Evolutionary conservation across 2,888 invertebrate species (phyloP).

Genomic region (Abscondita cerata): DNA sequence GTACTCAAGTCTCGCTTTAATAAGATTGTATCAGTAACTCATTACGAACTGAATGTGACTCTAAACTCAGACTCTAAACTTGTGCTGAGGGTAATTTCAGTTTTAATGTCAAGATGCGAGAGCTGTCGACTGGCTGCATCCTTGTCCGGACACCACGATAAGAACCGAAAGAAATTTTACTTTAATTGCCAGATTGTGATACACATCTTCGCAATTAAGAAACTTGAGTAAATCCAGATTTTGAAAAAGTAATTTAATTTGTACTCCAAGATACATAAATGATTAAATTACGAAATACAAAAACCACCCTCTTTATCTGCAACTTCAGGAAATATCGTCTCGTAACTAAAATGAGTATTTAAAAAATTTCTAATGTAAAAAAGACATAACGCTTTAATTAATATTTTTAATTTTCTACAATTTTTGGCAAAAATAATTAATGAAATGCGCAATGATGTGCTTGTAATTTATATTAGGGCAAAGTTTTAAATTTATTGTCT

Average conservation of each 20-base stretch:
- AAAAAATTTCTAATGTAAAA: too few relatives aligned
- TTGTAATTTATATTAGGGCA: too few relatives aligned
- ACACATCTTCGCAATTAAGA: slow-evolving; percentile 52
- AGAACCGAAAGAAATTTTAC: slow-evolving; percentile 51
- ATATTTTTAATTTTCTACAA: too few relatives aligned
- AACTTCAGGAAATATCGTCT: too few relatives aligned
- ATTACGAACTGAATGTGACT: slow-evolving; percentile 50
- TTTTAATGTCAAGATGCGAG: slow-evolving; percentile 46
- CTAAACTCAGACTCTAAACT: slow-evolving; percentile 40
- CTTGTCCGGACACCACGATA: slow-evolving; percentile 42
- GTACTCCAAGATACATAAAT: slow-evolving; percentile 28
- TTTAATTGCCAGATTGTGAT: slow-evolving; percentile 53
- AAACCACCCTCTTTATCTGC: too few relatives aligned
- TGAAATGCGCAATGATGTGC: too few relatives aligned
- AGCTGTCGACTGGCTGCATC: slow-evolving; percentile 39
- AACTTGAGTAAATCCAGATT: slow-evolving; percentile 50
- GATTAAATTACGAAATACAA: slow-evolving; percentile 32
- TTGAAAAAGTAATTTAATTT: slow-evolving; percentile 46
- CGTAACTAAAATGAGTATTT: too few relatives aligned
- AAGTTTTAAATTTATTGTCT: too few relatives aligned
- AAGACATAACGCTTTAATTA: too few relatives aligned
- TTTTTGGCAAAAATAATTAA: too few relatives aligned
- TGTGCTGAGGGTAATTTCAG: slow-evolving; percentile 48
- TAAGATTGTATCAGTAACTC: slow-evolving; percentile 54
- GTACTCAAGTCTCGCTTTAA: slow-evolving; percentile 48